Evolutionary conservation across 2,888 invertebrate genomes (phyloP), one percentile per base, ranked within the genome.

Genomic region (Ceriagrion tenellum): DNA sequence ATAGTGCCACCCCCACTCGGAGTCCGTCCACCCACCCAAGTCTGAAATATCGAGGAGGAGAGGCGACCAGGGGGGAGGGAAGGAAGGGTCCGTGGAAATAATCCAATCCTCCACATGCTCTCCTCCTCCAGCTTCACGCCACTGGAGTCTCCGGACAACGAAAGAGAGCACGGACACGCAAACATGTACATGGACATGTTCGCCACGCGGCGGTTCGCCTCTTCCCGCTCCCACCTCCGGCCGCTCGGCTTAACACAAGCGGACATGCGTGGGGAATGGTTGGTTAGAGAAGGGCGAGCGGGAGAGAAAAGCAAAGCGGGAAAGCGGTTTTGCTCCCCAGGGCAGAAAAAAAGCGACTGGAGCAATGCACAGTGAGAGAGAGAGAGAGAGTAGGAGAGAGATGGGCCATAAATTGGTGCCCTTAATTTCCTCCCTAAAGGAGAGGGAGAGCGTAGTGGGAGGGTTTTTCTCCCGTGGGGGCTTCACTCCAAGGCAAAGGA

Each of bases 391-490:
- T n/a, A n/a, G n/a, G n/a, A n/a, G 74, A 30, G 81, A 81, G 81
- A 81, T 10, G 81, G 35, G 81, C 81, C 81, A 81, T 81, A 81
- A 81, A 81, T 81, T 81, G 81, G 35, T 81, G 81, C 35, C 81
- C 81, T 81, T 81, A 81, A 81, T 81, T 81, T 35, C 81, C 81
- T 81, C 81, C 16, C 81, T 18, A 3, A 3, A 35, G 26, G 74
- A 30, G 74, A 30, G 81, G 16, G 81, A 16, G 30, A 26, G 20
- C 1, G 18, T 1, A 59, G 69, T 0, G 69, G 69, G 16, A n/a
- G 69, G 20, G n/a, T 3, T 8, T 47, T 47, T 2, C 26, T n/a
- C n/a, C 69, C 2, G 47, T 2, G 69, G 81, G 35, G 4, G 81
- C 30, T 18, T 81, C 35, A 81, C 81, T 35, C 81, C 13, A 26